These are phyloP conservation scores for Thunnus thynnus DNA, from an alignment of 2,113 vertebrate species.

Conservation along the genomic window DNA sequence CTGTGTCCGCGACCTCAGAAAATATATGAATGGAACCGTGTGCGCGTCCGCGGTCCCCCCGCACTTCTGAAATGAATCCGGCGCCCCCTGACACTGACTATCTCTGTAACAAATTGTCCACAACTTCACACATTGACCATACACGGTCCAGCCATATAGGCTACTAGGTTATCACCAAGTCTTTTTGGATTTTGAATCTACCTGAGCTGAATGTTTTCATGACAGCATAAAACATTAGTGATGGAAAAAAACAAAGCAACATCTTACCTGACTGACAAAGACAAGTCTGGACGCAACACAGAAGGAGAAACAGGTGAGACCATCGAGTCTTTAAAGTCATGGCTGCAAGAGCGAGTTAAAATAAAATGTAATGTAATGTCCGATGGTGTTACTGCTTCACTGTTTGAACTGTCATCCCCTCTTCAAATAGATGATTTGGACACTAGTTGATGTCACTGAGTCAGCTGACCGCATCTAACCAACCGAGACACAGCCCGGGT, in stretches of 20 bases:
- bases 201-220: not conserved
- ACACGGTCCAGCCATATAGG: too few species aligned
- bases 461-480: conserved; percentile 30
- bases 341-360: not conserved
- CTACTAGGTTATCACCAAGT: too few species aligned
- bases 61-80: too few species aligned
- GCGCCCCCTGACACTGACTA: too few species aligned
- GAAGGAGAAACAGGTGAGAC: conserved; percentile 9
- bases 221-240: not conserved
- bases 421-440: not conserved
- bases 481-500: not conserved
- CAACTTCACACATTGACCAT: too few species aligned
- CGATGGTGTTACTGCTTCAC: not conserved
- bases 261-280: not conserved
- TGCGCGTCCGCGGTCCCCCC: too few species aligned
- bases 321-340: conserved; percentile 30
- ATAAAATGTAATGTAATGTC: not conserved
- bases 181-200: not conserved
- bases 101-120: too few species aligned
- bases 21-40: too few species aligned
- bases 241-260: not conserved
- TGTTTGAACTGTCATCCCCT: not conserved
- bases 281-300: not conserved
- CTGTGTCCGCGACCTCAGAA: too few species aligned
- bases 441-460: conserved; percentile 46